These are phyloP conservation scores for Casuarius casuarius DNA, from an alignment of 2,113 vertebrate genomes.

Conservation along the genomic window DNA sequence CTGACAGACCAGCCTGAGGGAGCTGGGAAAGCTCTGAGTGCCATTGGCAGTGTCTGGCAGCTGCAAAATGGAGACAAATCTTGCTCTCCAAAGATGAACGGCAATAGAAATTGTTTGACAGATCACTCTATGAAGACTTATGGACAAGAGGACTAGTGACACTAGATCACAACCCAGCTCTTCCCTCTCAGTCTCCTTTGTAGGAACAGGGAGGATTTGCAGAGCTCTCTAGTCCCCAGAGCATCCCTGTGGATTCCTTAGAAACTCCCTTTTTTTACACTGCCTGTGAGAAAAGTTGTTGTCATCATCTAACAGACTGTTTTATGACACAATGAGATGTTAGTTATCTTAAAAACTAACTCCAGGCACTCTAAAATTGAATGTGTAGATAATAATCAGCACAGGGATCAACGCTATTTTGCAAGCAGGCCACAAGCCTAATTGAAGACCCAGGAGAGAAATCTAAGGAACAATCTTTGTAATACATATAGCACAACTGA, in stretches of 20 bases:
- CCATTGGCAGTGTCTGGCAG: not conserved
- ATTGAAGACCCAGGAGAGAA: not conserved
- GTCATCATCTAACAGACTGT: not conserved
- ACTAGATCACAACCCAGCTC: rapidly evolving
- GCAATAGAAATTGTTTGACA: not conserved
- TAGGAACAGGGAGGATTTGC: not conserved
- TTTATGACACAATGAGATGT: not conserved
- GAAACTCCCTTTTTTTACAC: not conserved
- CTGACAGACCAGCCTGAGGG: not conserved
- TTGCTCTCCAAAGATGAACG: not conserved
- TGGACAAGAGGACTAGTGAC: not conserved
- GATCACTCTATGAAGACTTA: not conserved
- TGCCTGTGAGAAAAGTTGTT: not conserved
- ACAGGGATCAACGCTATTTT: not conserved
- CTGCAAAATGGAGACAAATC: not conserved
- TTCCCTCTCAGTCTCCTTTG: not conserved
- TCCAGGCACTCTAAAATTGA: not conserved
- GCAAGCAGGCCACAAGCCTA: not conserved
- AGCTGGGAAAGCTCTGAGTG: not conserved
- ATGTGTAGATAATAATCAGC: not conserved
- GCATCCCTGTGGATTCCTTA: not conserved
- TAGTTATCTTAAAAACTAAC: not conserved
- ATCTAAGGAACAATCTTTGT: not conserved
- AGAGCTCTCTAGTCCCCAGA: not conserved
- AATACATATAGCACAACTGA: not conserved